Conservation (phyloP, 2,888 invertebrate species). For the Drosophila rellima region DNA sequence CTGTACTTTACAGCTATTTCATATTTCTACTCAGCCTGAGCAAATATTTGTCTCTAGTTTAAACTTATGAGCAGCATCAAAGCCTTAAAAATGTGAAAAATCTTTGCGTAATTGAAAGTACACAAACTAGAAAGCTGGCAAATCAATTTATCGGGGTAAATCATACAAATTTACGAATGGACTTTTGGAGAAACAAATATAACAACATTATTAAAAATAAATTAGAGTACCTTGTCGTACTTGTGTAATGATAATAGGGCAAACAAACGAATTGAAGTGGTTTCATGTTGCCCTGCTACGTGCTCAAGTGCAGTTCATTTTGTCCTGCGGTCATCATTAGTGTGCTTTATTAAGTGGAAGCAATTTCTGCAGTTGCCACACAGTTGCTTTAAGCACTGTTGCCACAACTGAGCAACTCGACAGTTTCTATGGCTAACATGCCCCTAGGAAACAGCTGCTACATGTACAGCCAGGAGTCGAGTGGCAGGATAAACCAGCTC, state of each 20-base stretch:
- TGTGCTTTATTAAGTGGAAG: constrained; percentile 82
- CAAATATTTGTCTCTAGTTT: constrained; percentile 57
- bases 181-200: constrained; percentile 6
- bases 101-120: constrained; percentile 65
- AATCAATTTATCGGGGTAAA: constrained; percentile 51
- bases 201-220: constrained; percentile 76
- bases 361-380: constrained; percentile 37
- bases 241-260: constrained; percentile 48
- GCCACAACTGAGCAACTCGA: constrained; percentile 34
- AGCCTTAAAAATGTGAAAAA: constrained; percentile 20
- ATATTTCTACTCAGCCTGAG: constrained; percentile 27
- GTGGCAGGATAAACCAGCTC: constrained; percentile 49
- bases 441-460: constrained; percentile 24
- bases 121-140: constrained; percentile 30
- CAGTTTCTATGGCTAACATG: constrained; percentile 14
- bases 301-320: constrained; percentile 78
- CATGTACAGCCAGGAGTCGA: constrained; percentile 32
- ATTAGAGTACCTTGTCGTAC: constrained; percentile 69
- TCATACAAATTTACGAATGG: constrained; percentile 21
- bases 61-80: constrained; percentile 31
- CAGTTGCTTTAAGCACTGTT: constrained; percentile 5
- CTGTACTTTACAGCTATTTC: constrained; percentile 12
- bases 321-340: constrained; percentile 80
- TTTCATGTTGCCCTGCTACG: constrained; percentile 71
- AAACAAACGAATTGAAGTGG: constrained; percentile 59